Base-by-base conservation (phyloP, 2,888 invertebrate species). In the Diadegma fenestrale region DNA sequence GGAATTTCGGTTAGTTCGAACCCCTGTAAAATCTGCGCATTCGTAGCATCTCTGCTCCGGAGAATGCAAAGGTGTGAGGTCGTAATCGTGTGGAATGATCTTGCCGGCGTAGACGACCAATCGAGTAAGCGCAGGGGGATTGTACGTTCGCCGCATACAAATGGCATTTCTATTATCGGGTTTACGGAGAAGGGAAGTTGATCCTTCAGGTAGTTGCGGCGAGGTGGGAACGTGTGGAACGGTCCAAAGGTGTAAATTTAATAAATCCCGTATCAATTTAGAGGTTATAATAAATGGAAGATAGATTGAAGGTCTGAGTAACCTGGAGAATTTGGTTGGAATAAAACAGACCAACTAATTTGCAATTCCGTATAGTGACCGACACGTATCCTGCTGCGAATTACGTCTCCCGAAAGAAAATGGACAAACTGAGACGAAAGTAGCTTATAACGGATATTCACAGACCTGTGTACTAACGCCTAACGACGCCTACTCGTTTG, bases 71-170 rank as follows among this genome's bases (percentile, higher is more conserved):
- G 75, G 77, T 75, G 83, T 71, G 77, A 86, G 75, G 73, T 80
- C 77, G 84, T 82, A 84, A 80, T 86, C 76, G 26, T 37, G 73
- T 80, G 64, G 87, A 88, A 88, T 86, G 87, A 87, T 88, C 87
- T 84, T 78, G 75, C 86, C 84, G 75, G 64, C 76, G 82, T 81
- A 84, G 87, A 88, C 82, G 89, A 87, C 86, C 78, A 75, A 75
- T 37, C 61, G 71, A 68, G 63, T n/a, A 61, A 51, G 63, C 69
- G 45, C 71, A 69, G 33, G 37, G 43, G 66, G 17, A 37, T 84
- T 87, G 86, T 88, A 88, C 88, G 90, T 87, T 88, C 87, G 78
- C 87, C 84, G 88, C 87, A 90, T 90, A 90, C 87, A 89, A 90
- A 89, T 90, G 84, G 79, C 80, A 86, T 88, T 86, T 80, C 87